Evolutionary conservation across 2,113 vertebrate genomes (phyloP), one percentile per base, ranked within the genome.

Genomic region (Triplophysa rosa): DNA sequence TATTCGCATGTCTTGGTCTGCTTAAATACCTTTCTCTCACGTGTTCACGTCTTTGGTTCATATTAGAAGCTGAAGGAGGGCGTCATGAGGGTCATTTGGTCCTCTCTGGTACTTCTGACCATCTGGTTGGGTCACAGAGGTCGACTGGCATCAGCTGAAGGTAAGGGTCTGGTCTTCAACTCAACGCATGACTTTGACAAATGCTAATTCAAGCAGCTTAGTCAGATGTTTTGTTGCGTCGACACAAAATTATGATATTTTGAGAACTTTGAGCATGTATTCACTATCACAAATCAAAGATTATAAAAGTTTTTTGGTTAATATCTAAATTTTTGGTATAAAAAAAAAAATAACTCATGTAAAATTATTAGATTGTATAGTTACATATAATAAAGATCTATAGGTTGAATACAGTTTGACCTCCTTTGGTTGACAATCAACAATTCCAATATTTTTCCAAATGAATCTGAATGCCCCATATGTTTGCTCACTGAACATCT

Each of bases 21-120:
- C 16, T 64, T 68, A 67, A 29, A 24, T 42, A 65, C 6, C 37
- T 64, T 68, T 64, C 17, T 68, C 13, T 70, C 24, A 37, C 13
- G 56, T 52, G 23, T 72, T 76, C 4, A 45, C 58, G 23, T 71
- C 85, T 56, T 54, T 61, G 54, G 26, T 84, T 65, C 40, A 71
- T 84, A 90, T 89, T 80, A 85, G 86, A 84, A 86, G 85, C 75
- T 58, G 54, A 87, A 82, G 82, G 86, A 79, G 80, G 84, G 76
- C 80, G 90, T 80, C 89, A 94, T 94, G 93, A 88, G 89, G 90
- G 82, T 89, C 64, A 66, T 91, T 78, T 85, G 84, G 83, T 89
- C 70, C 83, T 85, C 84, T 69, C 80, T 94, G 87, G 85, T 87
- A 70, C 86, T 91, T 82, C 76, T 93, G 88, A 79, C 83, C 63